Evolutionary conservation across 2,888 invertebrate genomes (phyloP), one percentile per base, ranked within the genome.

Genomic region (Sminthurinus aureus): DNA sequence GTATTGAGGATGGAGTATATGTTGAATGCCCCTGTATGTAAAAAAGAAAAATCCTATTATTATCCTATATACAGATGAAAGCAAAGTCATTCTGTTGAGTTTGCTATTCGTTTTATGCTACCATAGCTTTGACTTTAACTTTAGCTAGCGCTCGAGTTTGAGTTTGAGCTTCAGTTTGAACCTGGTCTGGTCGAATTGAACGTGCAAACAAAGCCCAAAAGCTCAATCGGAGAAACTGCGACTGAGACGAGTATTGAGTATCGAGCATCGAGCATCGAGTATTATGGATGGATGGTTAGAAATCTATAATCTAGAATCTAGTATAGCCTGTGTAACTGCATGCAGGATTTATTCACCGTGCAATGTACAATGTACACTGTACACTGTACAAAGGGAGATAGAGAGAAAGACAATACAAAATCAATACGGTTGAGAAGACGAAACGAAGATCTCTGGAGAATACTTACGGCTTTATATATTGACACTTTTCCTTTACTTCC

Each of bases 391-490:
- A 6, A 73, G 11, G 18, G 0, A 73, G 24, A 26, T 73, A 73
- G 4, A 73, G 66, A 66, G 69, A 73, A 15, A 78, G 78, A 64
- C 78, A 78, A 78, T 66, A 69, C 26, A 52, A 79, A 79, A 79
- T 79, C 79, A 79, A 79, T 79, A 66, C 67, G 22, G 67, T 18
- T 79, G 6, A n/a, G 50, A 79, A 69, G 22, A 66, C 18, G 58
- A 58, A 58, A 58, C 58, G 58, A 22, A 79, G 66, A 79, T 79
- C 79, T 71, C 79, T n/a, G 15, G 79, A 69, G 79, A 79, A 79
- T 69, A 69, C 79, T 79, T 79, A 79, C 18, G 26, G 69, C 71
- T 52, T 79, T 78, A 15, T 71, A 79, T 79, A 79, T 79, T 79
- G 79, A 79, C 79, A 79, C 79, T 79, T 67, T 38, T 38, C 64